Percentiles rank a stretch among this genome's conserved stretches.
Evolutionary conservation across 2,797 vertebrate species (phyloP).

Genomic region (Rhynchonycteris naso): DNA sequence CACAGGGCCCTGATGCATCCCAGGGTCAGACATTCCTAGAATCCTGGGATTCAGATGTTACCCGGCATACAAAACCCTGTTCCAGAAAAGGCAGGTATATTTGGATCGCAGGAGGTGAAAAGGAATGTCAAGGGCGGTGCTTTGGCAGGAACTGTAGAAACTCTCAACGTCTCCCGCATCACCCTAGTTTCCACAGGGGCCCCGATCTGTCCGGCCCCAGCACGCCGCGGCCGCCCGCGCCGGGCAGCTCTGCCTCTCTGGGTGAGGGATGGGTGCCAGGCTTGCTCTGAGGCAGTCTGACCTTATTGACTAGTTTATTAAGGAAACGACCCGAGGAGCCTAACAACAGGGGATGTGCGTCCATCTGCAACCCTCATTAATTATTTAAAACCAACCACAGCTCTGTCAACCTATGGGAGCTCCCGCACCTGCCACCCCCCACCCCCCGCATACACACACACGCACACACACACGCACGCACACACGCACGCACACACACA

Average conservation of each 20-base stretch:
- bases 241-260: rapidly evolving
- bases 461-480: not conserved
- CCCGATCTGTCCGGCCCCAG: rapidly evolving
- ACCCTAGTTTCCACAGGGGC: not conserved
- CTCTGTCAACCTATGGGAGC: not conserved
- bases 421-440: not conserved
- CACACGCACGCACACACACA: not conserved
- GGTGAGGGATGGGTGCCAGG: rapidly evolving
- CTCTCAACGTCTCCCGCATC: not conserved
- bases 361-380: not conserved
- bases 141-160: not conserved
- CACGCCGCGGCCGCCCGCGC: rapidly evolving
- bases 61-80: too few species aligned
- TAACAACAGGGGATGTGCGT: not conserved
- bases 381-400: not conserved
- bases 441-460: not conserved
- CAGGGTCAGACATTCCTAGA: not conserved
- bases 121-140: not conserved
- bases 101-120: not conserved
- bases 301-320: not conserved
- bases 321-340: not conserved
- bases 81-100: not conserved
- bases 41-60: not conserved
- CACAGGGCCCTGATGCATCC: rapidly evolving
- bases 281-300: rapidly evolving